Evolutionary conservation across 2,888 invertebrate genomes (phyloP).

Genomic region (Notocelia uddmanniana): DNA sequence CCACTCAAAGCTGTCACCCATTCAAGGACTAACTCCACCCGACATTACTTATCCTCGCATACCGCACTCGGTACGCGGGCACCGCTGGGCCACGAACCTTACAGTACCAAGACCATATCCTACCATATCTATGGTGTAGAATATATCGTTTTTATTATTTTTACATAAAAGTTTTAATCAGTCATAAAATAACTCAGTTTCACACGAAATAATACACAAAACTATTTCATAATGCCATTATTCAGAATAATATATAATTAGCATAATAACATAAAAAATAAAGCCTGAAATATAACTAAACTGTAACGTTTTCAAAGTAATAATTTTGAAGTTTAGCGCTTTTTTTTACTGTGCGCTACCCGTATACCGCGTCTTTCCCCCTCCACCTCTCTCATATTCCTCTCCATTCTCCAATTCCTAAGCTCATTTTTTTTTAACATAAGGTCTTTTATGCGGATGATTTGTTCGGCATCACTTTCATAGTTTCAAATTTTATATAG

Average conservation of each 20-base stretch:
- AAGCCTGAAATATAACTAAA: not conserved
- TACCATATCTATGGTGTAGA: too few species aligned
- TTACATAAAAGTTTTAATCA: too few species aligned
- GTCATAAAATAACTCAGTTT: too few species aligned
- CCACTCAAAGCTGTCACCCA: too few species aligned
- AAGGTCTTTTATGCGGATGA: constrained; percentile 65
- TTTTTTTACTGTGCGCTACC: constrained; percentile 62
- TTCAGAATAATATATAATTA: not conserved
- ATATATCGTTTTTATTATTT: too few species aligned
- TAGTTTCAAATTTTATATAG: not conserved
- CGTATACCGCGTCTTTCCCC: constrained; percentile 78
- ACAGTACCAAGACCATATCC: too few species aligned
- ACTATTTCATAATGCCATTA: not conserved
- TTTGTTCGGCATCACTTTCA: constrained; percentile 41
- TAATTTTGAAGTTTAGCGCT: constrained; percentile 63
- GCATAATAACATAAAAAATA: not conserved
- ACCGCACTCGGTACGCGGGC: too few species aligned
- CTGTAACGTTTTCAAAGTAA: not conserved
- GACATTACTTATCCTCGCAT: too few species aligned
- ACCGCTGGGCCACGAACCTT: too few species aligned
- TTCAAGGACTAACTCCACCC: too few species aligned
- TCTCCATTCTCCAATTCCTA: constrained; percentile 66
- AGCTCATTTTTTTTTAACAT: constrained; percentile 63
- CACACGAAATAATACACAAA: not conserved
- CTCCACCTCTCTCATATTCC: constrained; percentile 60